A percentile compares a stretch with the other conserved stretches of the same genome.
These are phyloP conservation scores for Actenoides lindsayi DNA, from an alignment of 2,113 vertebrate species.

Conservation along the genomic window DNA sequence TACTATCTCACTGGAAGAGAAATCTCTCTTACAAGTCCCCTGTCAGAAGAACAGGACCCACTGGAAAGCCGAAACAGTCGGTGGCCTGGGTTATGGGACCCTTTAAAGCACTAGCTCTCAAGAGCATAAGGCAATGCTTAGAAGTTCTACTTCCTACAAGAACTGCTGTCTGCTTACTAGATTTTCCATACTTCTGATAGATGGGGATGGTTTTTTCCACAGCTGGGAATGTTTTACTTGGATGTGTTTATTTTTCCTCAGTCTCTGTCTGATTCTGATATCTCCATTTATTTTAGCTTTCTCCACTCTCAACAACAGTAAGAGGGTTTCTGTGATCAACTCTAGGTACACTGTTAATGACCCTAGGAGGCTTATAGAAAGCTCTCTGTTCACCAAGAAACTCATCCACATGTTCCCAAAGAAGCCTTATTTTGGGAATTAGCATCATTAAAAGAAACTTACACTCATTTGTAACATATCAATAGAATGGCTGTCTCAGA, in stretches of 20 bases:
- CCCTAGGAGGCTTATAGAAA: background rate
- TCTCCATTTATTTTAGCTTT: background rate
- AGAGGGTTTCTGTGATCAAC: background rate
- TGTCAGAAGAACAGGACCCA: background rate
- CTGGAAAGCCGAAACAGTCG: background rate
- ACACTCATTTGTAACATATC: background rate
- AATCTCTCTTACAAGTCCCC: background rate
- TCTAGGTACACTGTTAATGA: background rate
- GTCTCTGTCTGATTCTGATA: background rate
- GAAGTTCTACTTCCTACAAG: background rate
- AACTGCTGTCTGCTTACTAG: background rate
- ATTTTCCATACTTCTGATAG: background rate
- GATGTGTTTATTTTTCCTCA: background rate
- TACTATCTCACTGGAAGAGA: background rate
- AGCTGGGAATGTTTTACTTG: background rate
- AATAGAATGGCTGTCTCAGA: background rate
- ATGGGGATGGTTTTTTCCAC: background rate
- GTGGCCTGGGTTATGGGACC: background rate
- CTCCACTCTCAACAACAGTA: background rate
- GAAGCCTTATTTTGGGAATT: background rate
- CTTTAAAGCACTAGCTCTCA: background rate
- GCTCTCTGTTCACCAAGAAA: background rate
- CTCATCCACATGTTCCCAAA: background rate
- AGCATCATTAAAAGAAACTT: background rate
- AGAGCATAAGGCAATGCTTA: background rate